Conservation (phyloP, 2,113 vertebrate genomes). For the Todiramphus saurophagus region DNA sequence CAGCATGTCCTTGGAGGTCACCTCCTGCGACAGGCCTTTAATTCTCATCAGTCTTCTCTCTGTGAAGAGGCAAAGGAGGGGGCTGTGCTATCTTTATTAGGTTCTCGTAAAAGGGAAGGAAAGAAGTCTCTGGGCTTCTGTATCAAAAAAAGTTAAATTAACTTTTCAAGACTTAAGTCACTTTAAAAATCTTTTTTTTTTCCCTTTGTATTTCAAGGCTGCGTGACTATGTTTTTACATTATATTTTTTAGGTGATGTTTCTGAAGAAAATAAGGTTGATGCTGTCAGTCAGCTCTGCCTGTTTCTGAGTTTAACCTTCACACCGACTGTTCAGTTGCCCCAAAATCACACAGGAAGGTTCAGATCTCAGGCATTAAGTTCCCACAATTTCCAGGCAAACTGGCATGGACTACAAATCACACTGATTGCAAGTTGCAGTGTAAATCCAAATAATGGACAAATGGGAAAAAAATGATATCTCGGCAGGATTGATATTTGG, state of each 20-base stretch:
- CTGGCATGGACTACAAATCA: not conserved
- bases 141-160: not conserved
- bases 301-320: not conserved
- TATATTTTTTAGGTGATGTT: not conserved
- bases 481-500: not conserved
- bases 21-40: conserved; percentile 89
- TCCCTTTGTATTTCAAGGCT: not conserved
- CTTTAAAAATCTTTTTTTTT: not conserved
- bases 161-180: not conserved
- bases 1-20: conserved; percentile 95
- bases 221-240: not conserved
- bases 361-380: not conserved
- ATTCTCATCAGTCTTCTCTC: conserved; percentile 92
- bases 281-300: not conserved
- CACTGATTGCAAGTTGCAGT: not conserved
- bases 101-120: not conserved
- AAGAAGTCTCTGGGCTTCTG: not conserved
- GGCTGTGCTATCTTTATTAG: not conserved
- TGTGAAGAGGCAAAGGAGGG: conserved; percentile 44
- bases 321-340: not conserved
- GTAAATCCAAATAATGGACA: not conserved
- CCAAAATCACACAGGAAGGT: not conserved
- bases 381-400: not conserved
- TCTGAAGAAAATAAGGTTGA: not conserved
- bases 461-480: not conserved